Evolutionary conservation across 1,140 invertebrate species (phyloP).

Genomic region (Chionoecetes opilio): DNA sequence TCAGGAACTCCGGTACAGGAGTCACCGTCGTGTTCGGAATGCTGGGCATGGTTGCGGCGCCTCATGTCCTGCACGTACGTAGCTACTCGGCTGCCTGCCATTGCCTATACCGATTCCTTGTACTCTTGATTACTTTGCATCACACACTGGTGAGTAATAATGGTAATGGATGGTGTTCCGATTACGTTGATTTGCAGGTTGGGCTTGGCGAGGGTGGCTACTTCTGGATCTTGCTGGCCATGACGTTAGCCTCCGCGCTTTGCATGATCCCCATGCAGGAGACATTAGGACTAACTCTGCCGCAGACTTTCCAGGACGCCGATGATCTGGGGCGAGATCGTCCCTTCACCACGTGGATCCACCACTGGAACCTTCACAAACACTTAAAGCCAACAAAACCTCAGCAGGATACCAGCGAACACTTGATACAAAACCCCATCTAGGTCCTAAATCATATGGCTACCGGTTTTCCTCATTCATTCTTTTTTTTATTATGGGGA

Average conservation of each 20-base stretch:
- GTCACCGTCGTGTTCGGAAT: slow-evolving; percentile 15
- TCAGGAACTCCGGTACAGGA: slow-evolving; percentile 34
- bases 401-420: too few species aligned
- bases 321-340: slow-evolving; percentile 53
- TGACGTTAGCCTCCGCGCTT: neutral
- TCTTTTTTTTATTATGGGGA: too few species aligned
- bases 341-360: slow-evolving; percentile 61
- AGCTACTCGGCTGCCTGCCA: neutral
- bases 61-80: slow-evolving; percentile 41
- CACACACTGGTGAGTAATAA: neutral
- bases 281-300: slow-evolving; percentile 52
- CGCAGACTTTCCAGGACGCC: slow-evolving; percentile 63
- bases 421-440: too few species aligned
- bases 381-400: neutral
- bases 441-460: too few species aligned
- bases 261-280: slow-evolving; percentile 36
- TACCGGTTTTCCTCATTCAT: too few species aligned
- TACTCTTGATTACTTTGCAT: neutral
- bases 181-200: neutral
- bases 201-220: neutral
- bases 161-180: neutral
- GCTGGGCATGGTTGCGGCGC: neutral
- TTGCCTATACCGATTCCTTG: neutral
- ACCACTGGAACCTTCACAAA: slow-evolving; percentile 68
- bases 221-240: slow-evolving; percentile 55